Evolutionary conservation across 2,888 invertebrate genomes (phyloP).

Genomic region (Tigriopus californicus): DNA sequence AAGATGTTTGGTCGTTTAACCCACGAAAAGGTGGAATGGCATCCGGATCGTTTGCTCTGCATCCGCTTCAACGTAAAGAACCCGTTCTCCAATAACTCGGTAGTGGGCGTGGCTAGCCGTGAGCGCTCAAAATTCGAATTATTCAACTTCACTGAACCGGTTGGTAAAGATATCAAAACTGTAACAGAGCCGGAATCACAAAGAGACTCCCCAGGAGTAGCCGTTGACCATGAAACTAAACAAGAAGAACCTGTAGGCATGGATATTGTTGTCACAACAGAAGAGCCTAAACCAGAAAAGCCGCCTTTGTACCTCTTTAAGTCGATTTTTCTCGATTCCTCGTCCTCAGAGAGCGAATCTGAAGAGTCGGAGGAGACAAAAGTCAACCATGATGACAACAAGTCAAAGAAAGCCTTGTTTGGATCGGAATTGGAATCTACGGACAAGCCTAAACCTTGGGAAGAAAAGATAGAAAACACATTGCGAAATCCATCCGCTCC

Average conservation of each 20-base stretch:
- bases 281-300: constrained; percentile 18
- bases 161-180: not conserved
- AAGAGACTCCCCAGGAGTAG: not conserved
- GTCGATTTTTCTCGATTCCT: constrained; percentile 66
- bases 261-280: constrained; percentile 22
- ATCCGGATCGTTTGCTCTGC: constrained; percentile 61
- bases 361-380: constrained; percentile 6
- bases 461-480: not conserved
- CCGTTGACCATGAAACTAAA: constrained; percentile 12
- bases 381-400: not conserved
- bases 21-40: constrained; percentile 49
- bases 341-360: constrained; percentile 38
- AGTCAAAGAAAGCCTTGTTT: not conserved
- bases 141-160: not conserved
- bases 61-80: constrained; percentile 31
- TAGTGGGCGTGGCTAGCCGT: not conserved
- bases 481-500: not conserved
- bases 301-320: constrained; percentile 53
- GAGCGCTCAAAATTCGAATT: constrained; percentile 4
- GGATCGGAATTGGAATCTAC: too few species aligned
- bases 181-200: not conserved
- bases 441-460: not conserved
- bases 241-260: constrained; percentile 15
- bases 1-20: constrained; percentile 61
- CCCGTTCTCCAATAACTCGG: constrained; percentile 20